Evolutionary conservation across 1,140 invertebrate genomes (phyloP).

Genomic region (Cylas formicarius): DNA sequence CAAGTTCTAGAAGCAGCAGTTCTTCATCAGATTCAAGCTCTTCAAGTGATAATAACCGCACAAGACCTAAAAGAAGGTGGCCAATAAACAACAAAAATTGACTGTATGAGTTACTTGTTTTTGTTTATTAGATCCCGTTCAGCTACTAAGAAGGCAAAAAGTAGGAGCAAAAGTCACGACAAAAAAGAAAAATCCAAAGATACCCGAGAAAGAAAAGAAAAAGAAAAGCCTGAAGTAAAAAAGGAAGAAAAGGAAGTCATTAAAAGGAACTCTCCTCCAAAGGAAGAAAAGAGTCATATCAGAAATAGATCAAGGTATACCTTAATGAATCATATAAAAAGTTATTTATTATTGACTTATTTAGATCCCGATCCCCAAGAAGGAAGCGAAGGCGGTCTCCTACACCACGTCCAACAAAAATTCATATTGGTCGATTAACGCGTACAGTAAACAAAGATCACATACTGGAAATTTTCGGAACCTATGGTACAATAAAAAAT

Average conservation of each 20-base stretch:
- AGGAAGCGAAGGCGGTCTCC: slow-evolving; percentile 72
- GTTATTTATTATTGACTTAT: slow-evolving; percentile 4
- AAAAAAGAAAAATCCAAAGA: slow-evolving; percentile 49
- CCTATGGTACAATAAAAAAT: slow-evolving; percentile 83
- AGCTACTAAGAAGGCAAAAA: slow-evolving; percentile 36
- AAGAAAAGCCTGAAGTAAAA: slow-evolving; percentile 41
- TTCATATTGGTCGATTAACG: slow-evolving; percentile 87
- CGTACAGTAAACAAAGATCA: slow-evolving; percentile 91
- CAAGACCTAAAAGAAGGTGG: slow-evolving; percentile 54
- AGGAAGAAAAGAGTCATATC: slow-evolving; percentile 46
- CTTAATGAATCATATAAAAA: background rate
- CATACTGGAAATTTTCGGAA: slow-evolving; percentile 89
- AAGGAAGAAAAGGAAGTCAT: slow-evolving; percentile 49
- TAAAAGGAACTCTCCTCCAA: slow-evolving; percentile 41
- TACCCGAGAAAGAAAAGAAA: slow-evolving; percentile 46
- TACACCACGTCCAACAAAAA: slow-evolving; percentile 79
- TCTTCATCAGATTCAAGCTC: slow-evolving; percentile 52
- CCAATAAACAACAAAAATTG: slow-evolving; percentile 5
- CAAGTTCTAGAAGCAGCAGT: slow-evolving; percentile 66
- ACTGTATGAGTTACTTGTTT: slow-evolving; percentile 3
- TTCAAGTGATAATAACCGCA: slow-evolving; percentile 52
- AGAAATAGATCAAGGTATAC: slow-evolving; percentile 48
- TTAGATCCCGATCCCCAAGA: slow-evolving; percentile 45
- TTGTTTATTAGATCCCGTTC: slow-evolving; percentile 31
- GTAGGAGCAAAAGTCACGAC: slow-evolving; percentile 43